Conservation (phyloP, 1,140 invertebrate genomes). For the Cydia pomonella region DNA sequence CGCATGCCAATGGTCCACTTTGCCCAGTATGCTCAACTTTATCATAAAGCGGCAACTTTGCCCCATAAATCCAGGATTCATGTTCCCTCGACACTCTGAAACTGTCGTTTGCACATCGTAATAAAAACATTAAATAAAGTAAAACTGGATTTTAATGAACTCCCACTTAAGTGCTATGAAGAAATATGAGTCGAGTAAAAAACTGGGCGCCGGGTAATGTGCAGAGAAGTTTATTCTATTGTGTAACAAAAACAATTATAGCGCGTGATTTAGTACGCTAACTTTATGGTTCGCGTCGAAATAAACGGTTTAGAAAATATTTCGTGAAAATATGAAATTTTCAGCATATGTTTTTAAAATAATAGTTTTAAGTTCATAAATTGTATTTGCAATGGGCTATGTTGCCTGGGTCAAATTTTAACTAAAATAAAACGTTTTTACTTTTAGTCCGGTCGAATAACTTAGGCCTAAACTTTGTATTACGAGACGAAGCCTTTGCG, state of each 20-base stretch:
- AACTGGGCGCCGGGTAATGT: background rate
- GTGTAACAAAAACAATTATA: constrained; percentile 22
- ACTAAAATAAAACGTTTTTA: too few species aligned
- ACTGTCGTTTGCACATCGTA: constrained; percentile 28
- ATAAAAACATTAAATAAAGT: constrained; percentile 29
- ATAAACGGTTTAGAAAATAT: background rate
- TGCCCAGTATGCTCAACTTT: background rate
- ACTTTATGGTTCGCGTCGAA: background rate
- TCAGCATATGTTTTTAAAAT: background rate
- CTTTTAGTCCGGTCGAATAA: too few species aligned
- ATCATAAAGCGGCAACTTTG: background rate
- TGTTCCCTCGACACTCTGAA: constrained; percentile 21
- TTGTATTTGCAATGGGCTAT: too few species aligned
- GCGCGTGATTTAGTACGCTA: background rate
- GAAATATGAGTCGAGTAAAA: constrained; percentile 8
- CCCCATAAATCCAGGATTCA: constrained; percentile 8
- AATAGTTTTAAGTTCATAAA: too few species aligned
- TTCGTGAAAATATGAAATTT: background rate
- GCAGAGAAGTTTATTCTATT: background rate
- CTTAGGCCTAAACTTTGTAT: too few species aligned
- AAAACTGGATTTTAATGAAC: constrained; percentile 23
- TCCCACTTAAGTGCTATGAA: constrained; percentile 19
- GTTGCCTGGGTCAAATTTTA: too few species aligned
- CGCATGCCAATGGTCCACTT: background rate
- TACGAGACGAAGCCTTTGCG: too few species aligned